phyloP scores from a whole-genome alignment of 92 coral and sea anemone species.

The Porites evermanni region DNA sequence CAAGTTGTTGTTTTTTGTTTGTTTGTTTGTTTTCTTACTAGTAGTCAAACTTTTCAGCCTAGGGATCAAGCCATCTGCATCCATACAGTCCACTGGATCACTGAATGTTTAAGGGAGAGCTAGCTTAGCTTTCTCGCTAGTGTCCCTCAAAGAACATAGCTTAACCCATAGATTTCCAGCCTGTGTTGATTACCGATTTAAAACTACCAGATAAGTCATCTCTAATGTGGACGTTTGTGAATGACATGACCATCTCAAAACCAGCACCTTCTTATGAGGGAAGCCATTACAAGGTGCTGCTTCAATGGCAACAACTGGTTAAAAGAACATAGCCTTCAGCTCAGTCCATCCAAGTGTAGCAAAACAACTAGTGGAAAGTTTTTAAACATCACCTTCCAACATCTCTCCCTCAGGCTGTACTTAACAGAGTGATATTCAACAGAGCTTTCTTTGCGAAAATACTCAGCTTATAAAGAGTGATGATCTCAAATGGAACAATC shows the following conservation, averaged over 20 bases:
- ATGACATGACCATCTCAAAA: slow-evolving; percentile 65
- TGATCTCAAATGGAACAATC: too few species aligned
- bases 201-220: slow-evolving; percentile 18
- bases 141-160: too few species aligned
- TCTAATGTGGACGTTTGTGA: slow-evolving; percentile 65
- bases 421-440: too few species aligned
- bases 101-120: slow-evolving; percentile 46
- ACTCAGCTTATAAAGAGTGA: too few species aligned
- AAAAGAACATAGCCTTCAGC: slow-evolving; percentile 16
- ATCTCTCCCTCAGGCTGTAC: too few species aligned
- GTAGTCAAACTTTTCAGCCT: slow-evolving; percentile 40
- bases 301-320: slow-evolving; percentile 47
- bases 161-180: not conserved
- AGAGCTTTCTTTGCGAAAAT: too few species aligned
- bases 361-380: too few species aligned
- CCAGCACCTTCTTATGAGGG: slow-evolving; percentile 18
- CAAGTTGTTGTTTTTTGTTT: too few species aligned
- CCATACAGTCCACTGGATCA: slow-evolving; percentile 50
- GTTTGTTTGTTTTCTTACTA: not conserved
- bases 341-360: too few species aligned
- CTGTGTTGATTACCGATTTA: slow-evolving; percentile 67
- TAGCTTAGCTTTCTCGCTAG: slow-evolving; percentile 35
- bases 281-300: slow-evolving; percentile 43
- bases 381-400: too few species aligned
- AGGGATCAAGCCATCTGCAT: slow-evolving; percentile 38